phyloP scores from a whole-genome alignment of 2,888 invertebrate species.

The Athalia rosae region DNA sequence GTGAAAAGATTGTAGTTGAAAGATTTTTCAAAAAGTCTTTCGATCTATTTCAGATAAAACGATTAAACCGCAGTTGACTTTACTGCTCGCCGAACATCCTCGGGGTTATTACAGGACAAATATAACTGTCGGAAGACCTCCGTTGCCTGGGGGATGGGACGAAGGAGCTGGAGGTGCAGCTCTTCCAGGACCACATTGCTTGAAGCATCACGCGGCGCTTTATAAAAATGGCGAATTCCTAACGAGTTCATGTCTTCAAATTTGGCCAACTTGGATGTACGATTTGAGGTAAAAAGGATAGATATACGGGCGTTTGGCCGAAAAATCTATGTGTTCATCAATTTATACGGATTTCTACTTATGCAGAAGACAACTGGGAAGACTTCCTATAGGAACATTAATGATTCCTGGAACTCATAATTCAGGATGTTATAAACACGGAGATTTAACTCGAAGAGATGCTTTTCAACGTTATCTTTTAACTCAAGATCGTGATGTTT shows the following conservation, averaged over 20 bases:
- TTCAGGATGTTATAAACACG: constrained; percentile 77
- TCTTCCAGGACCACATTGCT: constrained; percentile 76
- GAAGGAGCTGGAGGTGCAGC: constrained; percentile 69
- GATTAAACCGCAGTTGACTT: constrained; percentile 60
- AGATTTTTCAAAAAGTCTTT: background rate
- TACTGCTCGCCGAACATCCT: constrained; percentile 63
- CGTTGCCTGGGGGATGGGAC: constrained; percentile 73
- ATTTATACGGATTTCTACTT: background rate
- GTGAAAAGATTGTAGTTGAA: background rate
- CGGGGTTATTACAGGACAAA: constrained; percentile 71
- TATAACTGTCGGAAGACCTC: constrained; percentile 66
- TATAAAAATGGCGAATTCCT: constrained; percentile 78
- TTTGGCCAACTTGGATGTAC: constrained; percentile 91
- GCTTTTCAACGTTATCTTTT: constrained; percentile 72
- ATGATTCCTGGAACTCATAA: constrained; percentile 78
- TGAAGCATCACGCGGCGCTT: constrained; percentile 85
- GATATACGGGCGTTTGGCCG: too few species aligned
- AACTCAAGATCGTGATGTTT: constrained; percentile 86
- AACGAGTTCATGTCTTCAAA: constrained; percentile 83
- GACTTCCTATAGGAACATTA: constrained; percentile 76
- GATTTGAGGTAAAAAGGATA: constrained; percentile 73
- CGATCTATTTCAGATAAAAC: constrained; percentile 60
- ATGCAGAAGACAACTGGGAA: constrained; percentile 75
- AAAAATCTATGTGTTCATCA: too few species aligned
- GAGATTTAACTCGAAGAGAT: constrained; percentile 73